These are phyloP conservation scores for Geophilus truncorum DNA, from an alignment of 2,888 invertebrate species.

Conservation along the genomic window DNA sequence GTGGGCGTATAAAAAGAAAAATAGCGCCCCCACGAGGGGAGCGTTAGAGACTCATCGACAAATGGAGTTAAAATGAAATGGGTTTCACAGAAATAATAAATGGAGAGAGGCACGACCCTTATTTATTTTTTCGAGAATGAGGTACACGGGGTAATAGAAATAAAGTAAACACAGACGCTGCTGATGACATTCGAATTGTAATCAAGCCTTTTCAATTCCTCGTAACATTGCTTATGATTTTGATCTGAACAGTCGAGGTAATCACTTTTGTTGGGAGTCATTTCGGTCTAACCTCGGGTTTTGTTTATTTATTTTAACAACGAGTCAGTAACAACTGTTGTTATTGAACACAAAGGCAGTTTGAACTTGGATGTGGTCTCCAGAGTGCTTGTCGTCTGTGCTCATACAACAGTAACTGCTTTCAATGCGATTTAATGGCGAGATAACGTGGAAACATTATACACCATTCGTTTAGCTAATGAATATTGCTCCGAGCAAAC, in stretches of 20 bases:
- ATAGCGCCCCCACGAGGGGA: background rate
- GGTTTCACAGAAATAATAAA: background rate
- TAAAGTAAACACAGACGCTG: background rate
- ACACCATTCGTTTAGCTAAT: background rate
- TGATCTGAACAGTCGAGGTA: background rate
- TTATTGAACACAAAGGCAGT: background rate
- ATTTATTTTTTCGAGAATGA: background rate
- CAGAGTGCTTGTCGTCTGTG: background rate
- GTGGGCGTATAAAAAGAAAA: background rate
- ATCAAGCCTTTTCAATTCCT: no score
- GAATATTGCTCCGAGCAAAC: background rate
- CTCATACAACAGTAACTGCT: background rate
- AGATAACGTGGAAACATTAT: background rate
- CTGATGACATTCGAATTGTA: no score
- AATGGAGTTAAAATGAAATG: background rate
- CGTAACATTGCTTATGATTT: no score
- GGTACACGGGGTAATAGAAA: background rate
- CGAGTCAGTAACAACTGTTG: background rate
- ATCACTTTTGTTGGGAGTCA: background rate
- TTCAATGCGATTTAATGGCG: background rate
- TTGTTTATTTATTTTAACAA: background rate
- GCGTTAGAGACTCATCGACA: background rate
- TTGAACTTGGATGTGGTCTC: background rate
- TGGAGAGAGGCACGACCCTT: background rate
- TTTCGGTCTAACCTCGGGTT: background rate